phyloP scores from a whole-genome alignment of 1,140 invertebrate species.

The Caenorhabditis latens region DNA sequence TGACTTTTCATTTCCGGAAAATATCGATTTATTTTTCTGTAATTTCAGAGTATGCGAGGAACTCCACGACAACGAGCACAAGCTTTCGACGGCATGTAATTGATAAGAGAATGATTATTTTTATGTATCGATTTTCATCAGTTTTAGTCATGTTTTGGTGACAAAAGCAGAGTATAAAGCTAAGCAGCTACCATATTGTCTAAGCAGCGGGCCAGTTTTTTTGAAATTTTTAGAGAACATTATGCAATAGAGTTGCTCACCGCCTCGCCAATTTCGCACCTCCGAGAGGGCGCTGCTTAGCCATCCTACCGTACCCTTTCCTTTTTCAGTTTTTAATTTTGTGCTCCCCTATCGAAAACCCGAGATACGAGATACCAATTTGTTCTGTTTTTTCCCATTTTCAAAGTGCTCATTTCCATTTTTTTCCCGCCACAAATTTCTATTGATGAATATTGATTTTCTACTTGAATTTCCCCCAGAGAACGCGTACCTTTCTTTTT shows the following conservation, averaged over 20 bases:
- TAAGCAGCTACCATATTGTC: no score
- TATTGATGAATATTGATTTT: neutral
- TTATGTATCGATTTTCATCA: neutral
- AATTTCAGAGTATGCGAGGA: constrained; percentile 58
- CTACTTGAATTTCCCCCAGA: neutral
- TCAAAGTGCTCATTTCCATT: neutral
- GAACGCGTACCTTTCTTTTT: constrained; percentile 28
- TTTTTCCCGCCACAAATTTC: neutral
- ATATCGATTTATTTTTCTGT: neutral
- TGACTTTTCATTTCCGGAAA: neutral
- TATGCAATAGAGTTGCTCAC: no score
- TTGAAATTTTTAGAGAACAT: no score
- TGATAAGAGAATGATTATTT: neutral
- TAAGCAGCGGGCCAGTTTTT: no score
- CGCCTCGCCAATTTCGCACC: no score
- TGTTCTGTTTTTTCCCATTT: neutral
- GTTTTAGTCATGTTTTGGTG: no score
- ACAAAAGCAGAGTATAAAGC: no score
- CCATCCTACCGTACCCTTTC: neutral
- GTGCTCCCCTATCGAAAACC: neutral
- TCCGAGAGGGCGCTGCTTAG: no score
- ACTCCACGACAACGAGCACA: constrained; percentile 55
- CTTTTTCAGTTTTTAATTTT: neutral
- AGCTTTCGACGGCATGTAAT: constrained; percentile 42
- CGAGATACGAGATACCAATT: neutral